Conservation (phyloP, 2,888 invertebrate genomes). For the Trichopria drosophilae region DNA sequence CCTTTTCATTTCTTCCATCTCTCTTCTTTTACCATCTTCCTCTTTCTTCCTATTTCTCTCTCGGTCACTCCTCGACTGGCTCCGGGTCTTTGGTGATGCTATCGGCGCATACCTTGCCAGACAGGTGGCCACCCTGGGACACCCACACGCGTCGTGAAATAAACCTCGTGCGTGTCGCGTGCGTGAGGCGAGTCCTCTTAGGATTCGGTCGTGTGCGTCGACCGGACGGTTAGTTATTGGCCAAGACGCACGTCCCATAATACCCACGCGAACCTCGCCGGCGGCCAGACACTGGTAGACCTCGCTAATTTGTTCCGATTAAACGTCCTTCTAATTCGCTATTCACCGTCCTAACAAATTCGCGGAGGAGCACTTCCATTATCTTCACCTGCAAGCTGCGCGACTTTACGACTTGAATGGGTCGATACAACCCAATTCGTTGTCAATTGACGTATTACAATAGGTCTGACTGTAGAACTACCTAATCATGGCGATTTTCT, state of each 20-base stretch:
- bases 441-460: too few species aligned
- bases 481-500: too few species aligned
- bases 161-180: slow-evolving; percentile 42
- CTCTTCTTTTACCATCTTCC: slow-evolving; percentile 31
- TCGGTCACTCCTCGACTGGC: too few species aligned
- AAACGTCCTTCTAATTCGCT: slow-evolving; percentile 38
- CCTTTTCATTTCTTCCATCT: slow-evolving; percentile 14
- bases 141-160: slow-evolving; percentile 45
- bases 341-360: too few species aligned
- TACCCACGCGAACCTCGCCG: slow-evolving; percentile 39
- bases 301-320: slow-evolving; percentile 43
- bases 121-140: slow-evolving; percentile 57
- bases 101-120: slow-evolving; percentile 56
- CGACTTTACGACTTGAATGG: slow-evolving; percentile 1
- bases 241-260: slow-evolving; percentile 27
- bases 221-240: slow-evolving; percentile 40
- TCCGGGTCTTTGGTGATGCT: slow-evolving; percentile 48
- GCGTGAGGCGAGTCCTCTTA: slow-evolving; percentile 29
- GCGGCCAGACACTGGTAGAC: slow-evolving; percentile 38
- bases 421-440: too few species aligned
- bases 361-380: slow-evolving; percentile 14
- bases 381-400: slow-evolving; percentile 2
- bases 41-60: slow-evolving; percentile 12
- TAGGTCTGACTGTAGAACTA: too few species aligned
- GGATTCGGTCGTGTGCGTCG: slow-evolving; percentile 28